These are phyloP conservation scores for Ptilodon capucinus DNA, from an alignment of 2,888 invertebrate species.

Conservation along the genomic window DNA sequence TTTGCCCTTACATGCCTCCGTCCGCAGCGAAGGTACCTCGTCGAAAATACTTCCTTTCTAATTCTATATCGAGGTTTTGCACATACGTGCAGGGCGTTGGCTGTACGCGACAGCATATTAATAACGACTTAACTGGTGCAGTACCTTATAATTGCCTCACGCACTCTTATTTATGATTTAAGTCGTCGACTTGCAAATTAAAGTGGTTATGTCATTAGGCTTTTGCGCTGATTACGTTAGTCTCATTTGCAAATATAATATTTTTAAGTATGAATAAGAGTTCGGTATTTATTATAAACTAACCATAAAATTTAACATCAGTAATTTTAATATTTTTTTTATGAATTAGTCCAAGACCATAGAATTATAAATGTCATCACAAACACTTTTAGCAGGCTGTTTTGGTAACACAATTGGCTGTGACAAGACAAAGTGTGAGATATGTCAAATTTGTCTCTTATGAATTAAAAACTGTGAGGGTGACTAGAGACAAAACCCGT, in stretches of 20 bases:
- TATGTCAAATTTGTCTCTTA: no score
- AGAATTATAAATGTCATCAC: no score
- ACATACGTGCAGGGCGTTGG: slow-evolving; percentile 31
- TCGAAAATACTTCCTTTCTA: slow-evolving; percentile 34
- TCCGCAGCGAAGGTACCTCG: background rate
- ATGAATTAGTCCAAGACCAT: no score
- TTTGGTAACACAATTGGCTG: no score
- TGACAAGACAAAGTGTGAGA: no score
- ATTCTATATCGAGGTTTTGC: slow-evolving; percentile 32
- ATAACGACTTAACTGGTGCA: slow-evolving; percentile 17
- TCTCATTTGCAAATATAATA: slow-evolving; percentile 14
- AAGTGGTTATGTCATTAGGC: background rate
- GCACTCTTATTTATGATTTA: background rate
- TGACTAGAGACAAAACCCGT: no score
- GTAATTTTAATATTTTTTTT: no score
- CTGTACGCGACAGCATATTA: slow-evolving; percentile 36
- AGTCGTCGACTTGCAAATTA: background rate
- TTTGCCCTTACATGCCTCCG: slow-evolving; percentile 6
- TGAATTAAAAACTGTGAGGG: no score
- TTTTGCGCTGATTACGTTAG: slow-evolving; percentile 5
- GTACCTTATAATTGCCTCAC: background rate
- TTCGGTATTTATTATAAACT: no score
- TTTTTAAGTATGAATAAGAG: background rate
- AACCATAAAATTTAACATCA: no score
- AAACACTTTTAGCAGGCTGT: no score